Evolutionary conservation across 2,797 vertebrate species (phyloP).

Genomic region (Alauda arvensis): DNA sequence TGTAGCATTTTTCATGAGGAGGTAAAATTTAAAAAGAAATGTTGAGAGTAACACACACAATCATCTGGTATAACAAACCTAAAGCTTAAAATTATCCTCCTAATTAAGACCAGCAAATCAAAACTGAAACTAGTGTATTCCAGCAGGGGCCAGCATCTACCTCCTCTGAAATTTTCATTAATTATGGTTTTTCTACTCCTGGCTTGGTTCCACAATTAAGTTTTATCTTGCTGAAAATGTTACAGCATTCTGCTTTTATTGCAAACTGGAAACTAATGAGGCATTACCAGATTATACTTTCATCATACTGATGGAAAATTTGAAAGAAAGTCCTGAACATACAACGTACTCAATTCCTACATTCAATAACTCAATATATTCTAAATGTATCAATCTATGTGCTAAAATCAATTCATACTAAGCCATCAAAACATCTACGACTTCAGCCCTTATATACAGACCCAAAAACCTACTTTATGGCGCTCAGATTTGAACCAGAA

Average conservation of each 20-base stretch:
- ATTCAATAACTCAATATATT: neutral
- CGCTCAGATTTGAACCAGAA: neutral
- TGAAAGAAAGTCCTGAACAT: neutral
- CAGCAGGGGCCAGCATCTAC: neutral
- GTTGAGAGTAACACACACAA: neutral
- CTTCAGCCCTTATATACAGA: neutral
- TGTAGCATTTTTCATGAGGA: neutral
- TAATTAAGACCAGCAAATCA: neutral
- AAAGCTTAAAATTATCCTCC: neutral
- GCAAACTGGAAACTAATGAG: neutral
- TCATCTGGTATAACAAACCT: neutral
- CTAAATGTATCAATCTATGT: neutral
- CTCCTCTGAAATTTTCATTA: neutral
- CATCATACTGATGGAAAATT: neutral
- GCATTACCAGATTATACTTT: neutral
- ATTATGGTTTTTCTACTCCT: neutral
- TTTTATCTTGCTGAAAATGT: neutral
- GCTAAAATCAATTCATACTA: neutral
- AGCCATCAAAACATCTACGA: neutral
- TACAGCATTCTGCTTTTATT: neutral
- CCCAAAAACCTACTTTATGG: neutral
- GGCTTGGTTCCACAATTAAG: neutral
- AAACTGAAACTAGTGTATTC: neutral
- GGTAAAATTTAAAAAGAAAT: rapidly evolving
- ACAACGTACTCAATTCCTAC: neutral